These are phyloP conservation scores for Tenthredo livida DNA, from an alignment of 2,888 invertebrate species.

Conservation along the genomic window DNA sequence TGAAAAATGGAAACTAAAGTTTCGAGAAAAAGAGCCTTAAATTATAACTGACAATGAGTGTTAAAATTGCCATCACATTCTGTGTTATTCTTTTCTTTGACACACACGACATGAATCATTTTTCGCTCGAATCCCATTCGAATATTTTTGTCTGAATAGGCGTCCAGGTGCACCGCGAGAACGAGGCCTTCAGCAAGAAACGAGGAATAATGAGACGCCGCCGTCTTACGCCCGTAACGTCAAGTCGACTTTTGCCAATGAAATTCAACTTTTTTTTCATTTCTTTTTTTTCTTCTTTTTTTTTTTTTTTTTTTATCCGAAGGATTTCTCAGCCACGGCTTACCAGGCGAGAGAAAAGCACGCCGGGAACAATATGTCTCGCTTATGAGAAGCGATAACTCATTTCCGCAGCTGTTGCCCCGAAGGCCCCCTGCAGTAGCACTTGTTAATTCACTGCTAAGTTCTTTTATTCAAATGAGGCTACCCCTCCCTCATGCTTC, in stretches of 20 bases:
- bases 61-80: neutral
- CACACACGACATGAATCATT: neutral
- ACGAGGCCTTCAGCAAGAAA: neutral
- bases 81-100: neutral
- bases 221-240: neutral
- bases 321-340: constrained; percentile 28
- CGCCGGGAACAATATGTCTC: constrained; percentile 49
- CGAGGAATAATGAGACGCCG: neutral
- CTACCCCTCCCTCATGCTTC: constrained; percentile 62
- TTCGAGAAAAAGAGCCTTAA: neutral
- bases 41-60: neutral
- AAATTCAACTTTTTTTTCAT: constrained; percentile 32
- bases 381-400: constrained; percentile 67
- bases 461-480: constrained; percentile 72
- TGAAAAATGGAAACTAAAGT: neutral
- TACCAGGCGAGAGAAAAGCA: constrained; percentile 30
- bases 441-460: constrained; percentile 58
- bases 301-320: neutral
- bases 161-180: neutral
- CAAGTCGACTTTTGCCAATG: constrained; percentile 35
- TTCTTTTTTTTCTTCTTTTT: neutral
- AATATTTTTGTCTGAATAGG: neutral
- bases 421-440: constrained; percentile 49
- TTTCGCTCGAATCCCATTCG: neutral
- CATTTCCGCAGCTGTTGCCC: constrained; percentile 61